Base-by-base conservation (phyloP, 2,113 vertebrate species). In the Mormyrus iriodes region DNA sequence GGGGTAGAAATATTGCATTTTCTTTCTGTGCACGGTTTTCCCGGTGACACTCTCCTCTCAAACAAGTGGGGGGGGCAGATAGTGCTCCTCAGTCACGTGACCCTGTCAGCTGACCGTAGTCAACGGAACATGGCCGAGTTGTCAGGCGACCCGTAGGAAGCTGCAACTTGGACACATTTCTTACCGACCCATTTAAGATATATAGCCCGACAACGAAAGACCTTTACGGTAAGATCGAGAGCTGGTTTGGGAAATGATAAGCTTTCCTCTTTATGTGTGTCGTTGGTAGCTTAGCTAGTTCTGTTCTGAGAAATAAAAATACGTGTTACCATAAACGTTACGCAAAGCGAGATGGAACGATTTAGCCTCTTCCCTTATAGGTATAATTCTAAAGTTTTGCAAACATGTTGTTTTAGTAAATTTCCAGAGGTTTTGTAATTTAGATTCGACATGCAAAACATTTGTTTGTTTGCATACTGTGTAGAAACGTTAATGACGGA, bases 71-170 rank as follows among this genome's bases (percentile, higher is more conserved):
- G 3, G 31, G 15, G 13, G 76, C 76, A n/a, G n/a, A n/a, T n/a
- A 17, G 61, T 5, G 15, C 42, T 73, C 53, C 39, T 87, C 21
- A 5, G 94, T 95, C 92, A 92, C 58, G 95, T 94, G 93, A 96
- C 94, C 3, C 3, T 88, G 94, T 96, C 96, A 96, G 95, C 94
- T 96, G 95, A 96, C 93, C 94, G 92, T 93, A 93, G 93, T 93
- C 94, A 93, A 94, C 93, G 90, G 93, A 95, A 95, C 93, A 96
- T 96, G 96, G 95, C 94, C 91, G 95, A 95, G 79, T 94, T 95
- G 94, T 95, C 93, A 94, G 94, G 94, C 93, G 93, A 93, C 93
- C 94, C 93, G 94, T 95, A 94, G 95, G 94, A 90, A 90, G 93
- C 93, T 92, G 91, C 92, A 91, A 86, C 90, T 94, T 93, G 94